Conservation (phyloP, 2,113 vertebrate genomes). For the Falco punctatus region DNA sequence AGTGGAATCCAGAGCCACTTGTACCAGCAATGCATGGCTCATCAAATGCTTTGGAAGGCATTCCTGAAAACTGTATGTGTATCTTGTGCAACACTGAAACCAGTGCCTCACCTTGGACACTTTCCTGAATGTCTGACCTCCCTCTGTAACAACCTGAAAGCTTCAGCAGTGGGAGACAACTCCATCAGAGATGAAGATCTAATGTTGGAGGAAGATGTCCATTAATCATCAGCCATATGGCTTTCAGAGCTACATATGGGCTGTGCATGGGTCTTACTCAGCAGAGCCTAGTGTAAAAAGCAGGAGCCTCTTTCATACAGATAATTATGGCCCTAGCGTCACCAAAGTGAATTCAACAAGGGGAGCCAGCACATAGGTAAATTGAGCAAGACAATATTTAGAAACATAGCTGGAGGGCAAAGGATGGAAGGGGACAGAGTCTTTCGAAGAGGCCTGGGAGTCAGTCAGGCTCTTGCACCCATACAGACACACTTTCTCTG, state of each 20-base stretch:
- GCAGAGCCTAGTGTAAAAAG: not conserved
- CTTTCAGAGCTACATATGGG: not conserved
- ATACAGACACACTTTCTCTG: not conserved
- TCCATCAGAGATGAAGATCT: not conserved
- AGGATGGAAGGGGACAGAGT: not conserved
- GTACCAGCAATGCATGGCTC: not conserved
- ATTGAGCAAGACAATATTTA: not conserved
- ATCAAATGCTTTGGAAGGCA: not conserved
- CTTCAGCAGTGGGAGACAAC: not conserved
- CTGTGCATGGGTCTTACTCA: not conserved
- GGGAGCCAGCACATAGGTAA: not conserved
- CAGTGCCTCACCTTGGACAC: not conserved
- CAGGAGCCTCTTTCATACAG: not conserved
- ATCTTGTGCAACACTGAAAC: not conserved
- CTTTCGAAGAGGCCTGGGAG: not conserved
- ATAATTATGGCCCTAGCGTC: not conserved
- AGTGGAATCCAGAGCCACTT: not conserved
- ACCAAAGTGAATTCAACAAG: not conserved
- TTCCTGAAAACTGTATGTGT: not conserved
- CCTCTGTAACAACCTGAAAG: not conserved
- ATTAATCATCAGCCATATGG: not conserved
- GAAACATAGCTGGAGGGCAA: not conserved
- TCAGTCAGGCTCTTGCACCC: not conserved
- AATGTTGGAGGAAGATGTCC: rapidly evolving
- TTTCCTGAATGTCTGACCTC: not conserved